Conservation (phyloP, 2,797 vertebrate species). For the Pelobates cultripes region DNA sequence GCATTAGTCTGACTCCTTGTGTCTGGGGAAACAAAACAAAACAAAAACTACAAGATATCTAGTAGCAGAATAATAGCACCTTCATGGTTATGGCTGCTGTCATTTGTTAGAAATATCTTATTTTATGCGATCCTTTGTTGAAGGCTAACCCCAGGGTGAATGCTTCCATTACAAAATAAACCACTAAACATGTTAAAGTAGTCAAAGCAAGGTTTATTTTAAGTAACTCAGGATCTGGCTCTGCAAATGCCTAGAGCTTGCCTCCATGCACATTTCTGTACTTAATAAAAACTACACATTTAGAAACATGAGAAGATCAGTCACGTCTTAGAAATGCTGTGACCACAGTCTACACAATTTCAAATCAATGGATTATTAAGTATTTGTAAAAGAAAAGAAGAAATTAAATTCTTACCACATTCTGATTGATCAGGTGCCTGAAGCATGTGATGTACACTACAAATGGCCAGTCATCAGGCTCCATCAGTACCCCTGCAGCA, state of each 20-base stretch:
- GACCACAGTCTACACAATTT: slow-evolving; percentile 34
- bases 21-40: background rate
- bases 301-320: slow-evolving; percentile 38
- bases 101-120: slow-evolving; percentile 15
- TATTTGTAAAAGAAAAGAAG: slow-evolving; percentile 11
- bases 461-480: slow-evolving; percentile 93
- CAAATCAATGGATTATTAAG: slow-evolving; percentile 40
- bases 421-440: slow-evolving; percentile 85
- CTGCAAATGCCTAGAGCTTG: slow-evolving; percentile 18
- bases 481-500: slow-evolving; percentile 90
- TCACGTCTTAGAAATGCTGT: slow-evolving; percentile 34
- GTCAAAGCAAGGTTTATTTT: slow-evolving; percentile 16
- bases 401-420: slow-evolving; percentile 76
- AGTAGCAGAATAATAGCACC: background rate
- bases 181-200: slow-evolving; percentile 24
- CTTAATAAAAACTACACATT: slow-evolving; percentile 53
- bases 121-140: slow-evolving; percentile 9
- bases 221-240: slow-evolving; percentile 24
- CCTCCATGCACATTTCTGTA: slow-evolving; percentile 36
- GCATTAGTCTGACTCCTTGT: background rate
- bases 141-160: slow-evolving; percentile 18
- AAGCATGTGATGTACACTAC: slow-evolving; percentile 95
- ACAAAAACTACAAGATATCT: background rate
- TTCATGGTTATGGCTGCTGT: background rate
- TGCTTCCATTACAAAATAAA: slow-evolving; percentile 24